A percentile compares a stretch with the other conserved stretches of the same genome.
Conservation (phyloP, 2,888 invertebrate genomes). For the Rhagonycha lutea region DNA sequence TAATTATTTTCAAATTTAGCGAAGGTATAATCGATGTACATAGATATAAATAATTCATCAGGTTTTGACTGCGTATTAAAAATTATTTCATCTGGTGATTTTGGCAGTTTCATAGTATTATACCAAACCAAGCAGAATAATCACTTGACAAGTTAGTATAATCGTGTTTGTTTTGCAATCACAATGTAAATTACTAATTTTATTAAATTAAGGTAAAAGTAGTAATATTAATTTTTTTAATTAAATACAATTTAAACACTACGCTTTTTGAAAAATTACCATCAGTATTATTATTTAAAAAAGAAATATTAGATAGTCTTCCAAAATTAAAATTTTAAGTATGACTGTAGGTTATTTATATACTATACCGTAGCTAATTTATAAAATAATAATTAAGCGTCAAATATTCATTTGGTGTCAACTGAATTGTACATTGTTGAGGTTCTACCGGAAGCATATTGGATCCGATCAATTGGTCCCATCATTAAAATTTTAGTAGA, state of each 20-base stretch:
- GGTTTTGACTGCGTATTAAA: background rate
- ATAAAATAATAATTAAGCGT: background rate
- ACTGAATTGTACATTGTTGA: background rate
- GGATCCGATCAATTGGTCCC: background rate
- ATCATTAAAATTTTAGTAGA: background rate
- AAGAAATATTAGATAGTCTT: too few relatives aligned
- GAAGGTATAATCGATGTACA: background rate
- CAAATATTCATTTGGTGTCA: background rate
- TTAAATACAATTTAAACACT: too few relatives aligned
- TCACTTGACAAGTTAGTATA: background rate
- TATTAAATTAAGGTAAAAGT: background rate
- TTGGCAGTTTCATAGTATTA: background rate
- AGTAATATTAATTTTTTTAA: background rate
- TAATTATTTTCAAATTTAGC: background rate
- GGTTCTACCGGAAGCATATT: background rate
- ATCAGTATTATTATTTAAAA: too few relatives aligned
- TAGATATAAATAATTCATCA: background rate
- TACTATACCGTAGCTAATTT: background rate
- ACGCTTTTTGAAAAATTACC: too few relatives aligned
- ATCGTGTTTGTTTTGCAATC: background rate
- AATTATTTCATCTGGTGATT: background rate
- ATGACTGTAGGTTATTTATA: background rate
- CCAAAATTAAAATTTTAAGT: background rate
- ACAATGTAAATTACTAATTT: background rate
- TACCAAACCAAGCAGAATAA: background rate